Evolutionary conservation across 2,797 vertebrate species (phyloP).

Genomic region (Hylomyscus alleni): DNA sequence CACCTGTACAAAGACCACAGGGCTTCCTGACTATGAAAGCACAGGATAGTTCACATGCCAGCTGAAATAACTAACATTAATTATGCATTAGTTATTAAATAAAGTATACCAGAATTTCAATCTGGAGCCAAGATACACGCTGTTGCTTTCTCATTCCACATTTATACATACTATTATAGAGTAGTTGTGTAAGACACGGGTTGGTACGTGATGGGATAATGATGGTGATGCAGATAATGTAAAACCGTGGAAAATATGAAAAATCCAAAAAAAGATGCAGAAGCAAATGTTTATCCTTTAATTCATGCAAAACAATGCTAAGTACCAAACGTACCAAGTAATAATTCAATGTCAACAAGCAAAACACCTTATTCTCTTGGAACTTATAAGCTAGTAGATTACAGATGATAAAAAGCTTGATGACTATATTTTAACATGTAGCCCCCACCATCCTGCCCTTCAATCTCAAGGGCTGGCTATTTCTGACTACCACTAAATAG

Average conservation of each 20-base stretch:
- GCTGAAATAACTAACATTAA: slow-evolving; percentile 66
- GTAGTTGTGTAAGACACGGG: background rate
- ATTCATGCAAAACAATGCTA: background rate
- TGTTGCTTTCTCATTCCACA: background rate
- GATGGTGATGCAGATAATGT: background rate
- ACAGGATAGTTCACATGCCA: background rate
- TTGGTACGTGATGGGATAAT: background rate
- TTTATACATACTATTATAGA: background rate
- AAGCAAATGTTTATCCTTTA: background rate
- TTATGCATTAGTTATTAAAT: slow-evolving; percentile 54
- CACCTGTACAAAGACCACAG: slow-evolving; percentile 46
- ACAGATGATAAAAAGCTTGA: background rate
- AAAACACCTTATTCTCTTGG: background rate
- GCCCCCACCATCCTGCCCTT: background rate
- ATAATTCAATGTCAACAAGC: background rate
- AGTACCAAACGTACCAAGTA: background rate
- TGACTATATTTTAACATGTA: background rate
- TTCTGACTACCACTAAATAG: background rate
- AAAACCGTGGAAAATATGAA: background rate
- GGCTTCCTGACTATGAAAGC: slow-evolving; percentile 49
- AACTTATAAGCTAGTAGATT: background rate
- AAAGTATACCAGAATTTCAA: background rate
- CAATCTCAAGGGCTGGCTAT: background rate
- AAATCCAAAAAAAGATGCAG: background rate
- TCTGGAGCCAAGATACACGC: background rate